A percentile compares a stretch with the other conserved stretches of the same genome.
Conservation (phyloP, 92 coral and sea anemone species). For the Umimayanthus chanpuru region DNA sequence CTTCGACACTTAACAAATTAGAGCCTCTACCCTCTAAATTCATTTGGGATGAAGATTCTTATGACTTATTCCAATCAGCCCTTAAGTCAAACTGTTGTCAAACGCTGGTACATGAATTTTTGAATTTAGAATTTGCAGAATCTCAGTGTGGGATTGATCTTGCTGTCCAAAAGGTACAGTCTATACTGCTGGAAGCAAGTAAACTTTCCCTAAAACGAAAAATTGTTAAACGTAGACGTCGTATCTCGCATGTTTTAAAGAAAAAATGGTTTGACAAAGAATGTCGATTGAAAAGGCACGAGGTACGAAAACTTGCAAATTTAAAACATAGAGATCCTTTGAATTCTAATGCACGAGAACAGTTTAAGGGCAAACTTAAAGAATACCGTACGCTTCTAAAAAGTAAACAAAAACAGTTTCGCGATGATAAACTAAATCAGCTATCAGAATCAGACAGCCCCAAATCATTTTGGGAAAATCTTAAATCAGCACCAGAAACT, state of each 20-base stretch:
- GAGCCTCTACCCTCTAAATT: conserved; percentile 19
- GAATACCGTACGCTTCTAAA: conserved; percentile 15
- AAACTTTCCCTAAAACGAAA: conserved; percentile 30
- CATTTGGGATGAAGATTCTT: conserved; percentile 32
- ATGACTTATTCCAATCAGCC: background rate
- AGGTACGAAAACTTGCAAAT: background rate
- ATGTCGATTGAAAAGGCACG: conserved; percentile 22
- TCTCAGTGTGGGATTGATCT: conserved; percentile 20
- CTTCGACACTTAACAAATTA: background rate
- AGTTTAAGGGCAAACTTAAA: background rate
- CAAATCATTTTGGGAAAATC: background rate
- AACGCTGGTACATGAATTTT: conserved; percentile 9
- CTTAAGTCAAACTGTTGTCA: conserved; percentile 18
- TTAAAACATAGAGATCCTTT: conserved; percentile 26
- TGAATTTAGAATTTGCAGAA: conserved; percentile 18
- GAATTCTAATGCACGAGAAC: background rate
- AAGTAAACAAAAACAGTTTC: conserved; percentile 8
- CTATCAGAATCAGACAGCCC: background rate
- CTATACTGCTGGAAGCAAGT: conserved; percentile 26
- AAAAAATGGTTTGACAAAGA: conserved; percentile 35
- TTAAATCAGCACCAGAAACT: background rate
- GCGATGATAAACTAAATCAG: background rate
- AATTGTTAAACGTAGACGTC: conserved; percentile 24
- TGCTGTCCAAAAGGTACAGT: conserved; percentile 22
- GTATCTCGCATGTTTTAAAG: conserved; percentile 18